Base-by-base conservation (phyloP, 2,888 invertebrate species). In the Empis livida region DNA sequence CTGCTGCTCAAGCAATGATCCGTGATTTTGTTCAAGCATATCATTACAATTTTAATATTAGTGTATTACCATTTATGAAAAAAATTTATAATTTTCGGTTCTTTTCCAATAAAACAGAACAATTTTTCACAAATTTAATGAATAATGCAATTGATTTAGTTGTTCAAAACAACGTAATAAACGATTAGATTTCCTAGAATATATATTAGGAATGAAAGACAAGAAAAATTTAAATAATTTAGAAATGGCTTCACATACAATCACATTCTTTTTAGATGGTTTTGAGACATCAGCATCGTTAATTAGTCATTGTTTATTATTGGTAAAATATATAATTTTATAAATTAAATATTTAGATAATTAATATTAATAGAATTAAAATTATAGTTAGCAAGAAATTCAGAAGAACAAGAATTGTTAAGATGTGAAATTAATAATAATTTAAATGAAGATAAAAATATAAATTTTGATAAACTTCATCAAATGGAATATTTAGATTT, bases 41-140 rank as follows among this genome's bases (percentile, higher is more conserved):
- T n/a, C 5, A 14, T 20, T n/a, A 27, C n/a, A 9, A 23, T 14
- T 11, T 5, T 23, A 23, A 27, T n/a, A 14, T 10, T 10, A 15
- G 14, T 10, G 9, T 14, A 14, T 27, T 41, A n/a, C 41, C 41
- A 27, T 5, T 41, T 27, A 14, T 27, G 9, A 49, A 23, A 15
- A 49, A 48, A 20, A 44, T 54, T 40, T 53, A 48, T 27, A 53
- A 44, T 27, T 49, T 50, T 5, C 40, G 47, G 10, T 49, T 55
- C 13, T 43, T 54, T n/a, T 32, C 45, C 4, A 11, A 47, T 14
- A 42, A 74, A 1, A 91, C 92, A 59, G 91, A 63, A 20, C 10
- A 32, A 0, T 66, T 61, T 44, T 67, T 67, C 17, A 38, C 52
- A 0, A 49, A 55, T 4, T 48, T 67, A 1, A 58, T 64, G 61